Conservation (phyloP, 1,140 invertebrate genomes). For the Drosophila busckii region DNA sequence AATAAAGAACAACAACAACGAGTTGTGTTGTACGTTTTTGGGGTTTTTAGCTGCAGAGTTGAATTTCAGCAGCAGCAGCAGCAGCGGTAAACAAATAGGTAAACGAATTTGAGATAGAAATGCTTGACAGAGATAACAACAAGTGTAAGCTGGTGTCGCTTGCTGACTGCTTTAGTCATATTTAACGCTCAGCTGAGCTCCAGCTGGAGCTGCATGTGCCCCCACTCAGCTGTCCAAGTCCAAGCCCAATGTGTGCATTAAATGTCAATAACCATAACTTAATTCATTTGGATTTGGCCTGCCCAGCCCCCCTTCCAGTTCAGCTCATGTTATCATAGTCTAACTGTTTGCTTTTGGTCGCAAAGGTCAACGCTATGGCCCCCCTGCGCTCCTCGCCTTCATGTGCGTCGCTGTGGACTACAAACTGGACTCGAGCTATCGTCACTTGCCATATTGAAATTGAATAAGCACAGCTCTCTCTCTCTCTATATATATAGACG, state of each 20-base stretch:
- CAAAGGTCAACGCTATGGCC: constrained; percentile 21
- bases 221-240: constrained; percentile 10
- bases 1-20: too few relatives aligned
- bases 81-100: neutral
- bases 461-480: constrained; percentile 32
- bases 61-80: neutral
- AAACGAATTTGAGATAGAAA: constrained; percentile 10
- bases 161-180: constrained; percentile 22
- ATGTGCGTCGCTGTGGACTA: constrained; percentile 1
- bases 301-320: constrained; percentile 33
- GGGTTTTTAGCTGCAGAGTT: neutral
- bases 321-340: constrained; percentile 24
- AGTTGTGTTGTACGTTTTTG: too few relatives aligned
- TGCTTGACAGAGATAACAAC: constrained; percentile 2
- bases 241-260: constrained; percentile 40
- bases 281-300: constrained; percentile 50
- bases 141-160: constrained; percentile 12
- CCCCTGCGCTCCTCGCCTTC: neutral
- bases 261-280: constrained; percentile 57
- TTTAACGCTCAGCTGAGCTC: constrained; percentile 43
- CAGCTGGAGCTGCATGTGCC: neutral
- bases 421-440: constrained; percentile 3
- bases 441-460: constrained; percentile 26
- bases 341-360: constrained; percentile 32
- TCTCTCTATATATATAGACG: too few relatives aligned